Evolutionary conservation across 2,113 vertebrate species (phyloP).

Genomic region (Zosterops japonicus): DNA sequence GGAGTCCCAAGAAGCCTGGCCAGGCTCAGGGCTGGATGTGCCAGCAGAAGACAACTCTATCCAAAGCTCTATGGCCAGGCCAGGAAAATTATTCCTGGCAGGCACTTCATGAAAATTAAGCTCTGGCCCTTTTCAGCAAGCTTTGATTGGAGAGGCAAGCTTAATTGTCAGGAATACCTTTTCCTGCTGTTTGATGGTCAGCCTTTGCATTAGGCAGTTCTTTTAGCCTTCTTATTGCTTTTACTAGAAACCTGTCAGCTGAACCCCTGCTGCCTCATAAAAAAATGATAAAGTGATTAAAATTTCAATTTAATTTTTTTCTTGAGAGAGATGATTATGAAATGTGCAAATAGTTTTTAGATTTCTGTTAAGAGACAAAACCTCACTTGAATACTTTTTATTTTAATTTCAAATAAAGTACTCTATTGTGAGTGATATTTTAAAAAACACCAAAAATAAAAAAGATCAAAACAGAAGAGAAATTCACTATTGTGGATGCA

Average conservation of each 20-base stretch:
- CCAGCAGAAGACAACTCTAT: not conserved
- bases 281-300: not conserved
- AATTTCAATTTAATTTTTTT: not conserved
- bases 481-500: not conserved
- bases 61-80: not conserved
- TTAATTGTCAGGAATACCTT: not conserved
- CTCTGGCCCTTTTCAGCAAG: not conserved
- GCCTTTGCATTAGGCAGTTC: not conserved
- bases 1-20: not conserved
- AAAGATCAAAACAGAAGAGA: not conserved
- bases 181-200: not conserved
- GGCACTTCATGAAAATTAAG: not conserved
- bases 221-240: not conserved
- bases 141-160: not conserved
- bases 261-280: not conserved
- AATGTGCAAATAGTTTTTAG: not conserved
- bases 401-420: not conserved
- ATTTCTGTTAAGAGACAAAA: not conserved
- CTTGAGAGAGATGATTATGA: not conserved
- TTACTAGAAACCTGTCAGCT: not conserved
- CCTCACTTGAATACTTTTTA: not conserved
- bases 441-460: not conserved
- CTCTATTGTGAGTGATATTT: not conserved
- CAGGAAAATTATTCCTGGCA: not conserved
- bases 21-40: not conserved